A percentile compares a stretch with the other conserved stretches of the same genome.
These are phyloP conservation scores for Hipparchia semele DNA, from an alignment of 2,888 invertebrate species.

Conservation along the genomic window DNA sequence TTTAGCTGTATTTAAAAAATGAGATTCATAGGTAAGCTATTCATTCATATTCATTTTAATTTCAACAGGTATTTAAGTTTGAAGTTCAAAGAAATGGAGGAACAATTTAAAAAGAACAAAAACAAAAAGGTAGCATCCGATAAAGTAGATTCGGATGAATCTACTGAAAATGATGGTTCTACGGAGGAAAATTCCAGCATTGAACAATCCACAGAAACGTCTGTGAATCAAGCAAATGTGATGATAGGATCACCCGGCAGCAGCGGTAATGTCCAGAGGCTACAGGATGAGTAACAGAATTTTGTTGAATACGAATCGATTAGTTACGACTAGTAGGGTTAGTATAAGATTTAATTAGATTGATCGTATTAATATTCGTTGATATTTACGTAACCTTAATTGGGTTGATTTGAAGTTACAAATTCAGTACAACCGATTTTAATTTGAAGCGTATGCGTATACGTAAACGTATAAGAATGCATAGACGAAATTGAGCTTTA, in stretches of 20 bases:
- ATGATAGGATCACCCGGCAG: slow-evolving; percentile 66
- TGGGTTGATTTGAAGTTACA: too few relatives aligned
- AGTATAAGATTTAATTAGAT: too few relatives aligned
- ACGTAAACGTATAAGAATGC: too few relatives aligned
- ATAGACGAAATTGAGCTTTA: too few relatives aligned
- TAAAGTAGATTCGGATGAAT: slow-evolving; percentile 45
- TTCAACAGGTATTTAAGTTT: slow-evolving; percentile 88
- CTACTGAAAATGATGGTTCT: slow-evolving; percentile 43
- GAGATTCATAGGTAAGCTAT: too few relatives aligned
- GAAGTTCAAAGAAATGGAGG: slow-evolving; percentile 94
- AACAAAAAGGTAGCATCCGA: slow-evolving; percentile 65
- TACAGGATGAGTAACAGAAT: slow-evolving; percentile 51
- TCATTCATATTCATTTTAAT: background rate
- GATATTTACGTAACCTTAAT: too few relatives aligned
- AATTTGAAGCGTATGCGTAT: too few relatives aligned
- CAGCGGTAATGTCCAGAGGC: slow-evolving; percentile 71
- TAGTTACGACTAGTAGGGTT: background rate
- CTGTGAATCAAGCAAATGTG: slow-evolving; percentile 65
- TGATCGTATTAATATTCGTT: too few relatives aligned
- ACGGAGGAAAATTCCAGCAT: slow-evolving; percentile 40
- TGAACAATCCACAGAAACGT: slow-evolving; percentile 44
- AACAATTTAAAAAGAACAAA: slow-evolving; percentile 88
- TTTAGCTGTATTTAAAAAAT: too few relatives aligned
- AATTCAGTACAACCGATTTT: too few relatives aligned
- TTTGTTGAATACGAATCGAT: background rate